A percentile compares a stretch with the other conserved stretches of the same genome.
phyloP scores from a whole-genome alignment of 2,888 invertebrate genomes.

The Pandemis cinnamomeana region DNA sequence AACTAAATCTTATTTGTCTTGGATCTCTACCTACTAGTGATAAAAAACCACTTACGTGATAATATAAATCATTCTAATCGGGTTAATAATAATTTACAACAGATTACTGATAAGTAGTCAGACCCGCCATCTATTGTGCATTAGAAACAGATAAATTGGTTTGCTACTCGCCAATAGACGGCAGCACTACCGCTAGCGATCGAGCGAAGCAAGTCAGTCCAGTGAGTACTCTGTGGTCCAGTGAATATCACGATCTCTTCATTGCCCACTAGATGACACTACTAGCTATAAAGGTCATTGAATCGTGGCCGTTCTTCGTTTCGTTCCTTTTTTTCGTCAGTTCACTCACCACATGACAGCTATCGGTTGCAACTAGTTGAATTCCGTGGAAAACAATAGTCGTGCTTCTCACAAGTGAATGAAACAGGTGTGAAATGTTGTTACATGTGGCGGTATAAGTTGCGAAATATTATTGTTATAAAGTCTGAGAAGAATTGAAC shows the following conservation, averaged over 20 bases:
- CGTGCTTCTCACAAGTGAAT: slow-evolving; percentile 47
- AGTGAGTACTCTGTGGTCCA: no score
- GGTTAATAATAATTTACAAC: not conserved
- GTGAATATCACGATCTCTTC: not conserved
- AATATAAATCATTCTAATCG: no score
- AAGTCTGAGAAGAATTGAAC: slow-evolving; percentile 49
- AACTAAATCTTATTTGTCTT: no score
- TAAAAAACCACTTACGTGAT: no score
- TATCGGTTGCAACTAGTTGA: slow-evolving; percentile 25
- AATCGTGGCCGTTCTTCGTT: slow-evolving; percentile 35
- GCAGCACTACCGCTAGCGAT: slow-evolving; percentile 45
- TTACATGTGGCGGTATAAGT: slow-evolving; percentile 32
- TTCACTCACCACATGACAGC: slow-evolving; percentile 40
- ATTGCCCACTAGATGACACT: slow-evolving; percentile 14
- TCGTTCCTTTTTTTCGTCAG: slow-evolving; percentile 32
- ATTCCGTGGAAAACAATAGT: slow-evolving; percentile 36
- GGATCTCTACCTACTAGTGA: no score
- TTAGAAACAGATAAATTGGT: slow-evolving; percentile 43
- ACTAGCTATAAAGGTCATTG: slow-evolving; percentile 34
- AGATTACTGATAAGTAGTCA: not conserved
- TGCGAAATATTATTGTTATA: slow-evolving; percentile 17
- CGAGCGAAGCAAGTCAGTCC: not conserved
- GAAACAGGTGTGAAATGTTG: slow-evolving; percentile 54
- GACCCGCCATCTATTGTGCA: slow-evolving; percentile 53
- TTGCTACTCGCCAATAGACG: slow-evolving; percentile 51